Base-by-base conservation (phyloP, 2,113 vertebrate species). In the Paracanthobrama guichenoti region DNA sequence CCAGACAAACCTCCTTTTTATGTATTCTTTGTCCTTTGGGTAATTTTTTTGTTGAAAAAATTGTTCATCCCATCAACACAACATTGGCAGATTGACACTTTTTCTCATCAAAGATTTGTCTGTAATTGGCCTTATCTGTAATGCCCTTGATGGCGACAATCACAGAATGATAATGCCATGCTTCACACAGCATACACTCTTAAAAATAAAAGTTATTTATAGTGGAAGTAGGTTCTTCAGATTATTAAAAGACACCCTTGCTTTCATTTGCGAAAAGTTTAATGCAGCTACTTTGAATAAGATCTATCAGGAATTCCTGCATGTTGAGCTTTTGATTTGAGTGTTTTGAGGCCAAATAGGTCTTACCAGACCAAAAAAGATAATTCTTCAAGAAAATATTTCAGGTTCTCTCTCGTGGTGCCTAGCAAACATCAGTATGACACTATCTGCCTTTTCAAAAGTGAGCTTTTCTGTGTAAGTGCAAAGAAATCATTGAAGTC, bases 381-480 rank as follows among this genome's bases (percentile, higher is more conserved):
- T 57, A 18, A 60, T 60, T 60, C 31, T 11, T 22, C 3, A 3
- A n/a, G n/a, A 69, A 39, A 69, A 59, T 22, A 8, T 42, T 62
- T 44, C 6, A 0, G 14, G 3, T 79, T 28, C 31, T 62, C 7
- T 62, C 4, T 44, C 1, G 13, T 79, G 57, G 3, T 18, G 35
- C 8, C 7, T 60, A 18, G 57, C n/a, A 46, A 79, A 79, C 57
- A 18, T 24, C 13, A 10, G 57, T 24, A 55, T 44, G 22, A 79
- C 39, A 62, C 39, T 7, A 0, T 24, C 35, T 14, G 75, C 12
- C 57, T 79, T 79, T 60, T 79, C 55, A 44, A 79, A 79, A 26
- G 35, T 62, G n/a, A 62, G 76, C 57, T 62, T 79, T 22, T 62
- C 35, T 79, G 57, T 79, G 77, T n/a, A 79, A 79, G 77, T 79